These are phyloP conservation scores for Mesoclemmys tuberculata DNA, from an alignment of 2,113 vertebrate species.

Conservation along the genomic window DNA sequence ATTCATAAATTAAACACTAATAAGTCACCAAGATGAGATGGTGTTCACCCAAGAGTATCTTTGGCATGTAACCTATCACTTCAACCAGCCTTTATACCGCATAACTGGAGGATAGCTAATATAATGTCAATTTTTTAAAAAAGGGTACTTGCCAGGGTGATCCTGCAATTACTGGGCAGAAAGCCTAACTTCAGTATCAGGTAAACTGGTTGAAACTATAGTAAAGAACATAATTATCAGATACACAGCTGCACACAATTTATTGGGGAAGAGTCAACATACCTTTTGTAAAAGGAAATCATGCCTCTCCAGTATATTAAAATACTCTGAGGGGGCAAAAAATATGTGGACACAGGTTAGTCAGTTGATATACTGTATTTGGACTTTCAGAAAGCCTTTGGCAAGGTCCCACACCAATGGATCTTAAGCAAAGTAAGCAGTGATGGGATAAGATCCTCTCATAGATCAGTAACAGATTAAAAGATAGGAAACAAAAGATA, in stretches of 20 bases:
- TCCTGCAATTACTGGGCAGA: neutral
- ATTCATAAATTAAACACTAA: no score
- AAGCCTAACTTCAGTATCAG: neutral
- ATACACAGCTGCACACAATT: neutral
- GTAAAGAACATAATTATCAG: neutral
- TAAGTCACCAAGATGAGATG: no score
- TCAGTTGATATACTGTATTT: neutral
- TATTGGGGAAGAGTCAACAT: neutral
- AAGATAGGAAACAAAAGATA: neutral
- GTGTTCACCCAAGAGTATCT: neutral
- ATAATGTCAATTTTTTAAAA: no score
- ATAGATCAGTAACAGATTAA: no score
- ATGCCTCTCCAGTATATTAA: neutral
- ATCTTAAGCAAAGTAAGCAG: neutral
- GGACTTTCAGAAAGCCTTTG: neutral
- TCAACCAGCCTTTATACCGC: neutral
- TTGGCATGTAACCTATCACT: neutral
- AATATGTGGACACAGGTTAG: neutral
- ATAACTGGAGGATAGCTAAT: neutral
- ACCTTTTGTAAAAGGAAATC: neutral
- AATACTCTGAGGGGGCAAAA: no score
- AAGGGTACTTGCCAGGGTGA: neutral
- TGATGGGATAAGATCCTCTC: neutral
- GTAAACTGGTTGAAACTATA: neutral
- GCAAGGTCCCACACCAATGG: neutral